Conservation (phyloP, 1,140 invertebrate genomes). For the Halyomorpha halys region DNA sequence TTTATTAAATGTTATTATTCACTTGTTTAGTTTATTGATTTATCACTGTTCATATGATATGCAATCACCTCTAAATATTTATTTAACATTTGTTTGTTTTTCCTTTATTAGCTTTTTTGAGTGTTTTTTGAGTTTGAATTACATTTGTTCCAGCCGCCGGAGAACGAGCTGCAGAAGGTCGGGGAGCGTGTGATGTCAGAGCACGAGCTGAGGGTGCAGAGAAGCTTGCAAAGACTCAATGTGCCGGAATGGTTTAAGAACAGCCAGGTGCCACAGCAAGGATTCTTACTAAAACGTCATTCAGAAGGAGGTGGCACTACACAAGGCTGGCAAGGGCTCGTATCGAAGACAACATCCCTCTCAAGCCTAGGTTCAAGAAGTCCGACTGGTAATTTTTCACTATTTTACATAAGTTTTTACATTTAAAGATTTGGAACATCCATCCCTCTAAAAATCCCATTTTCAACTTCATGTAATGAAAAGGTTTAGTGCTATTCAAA, state of each 20-base stretch:
- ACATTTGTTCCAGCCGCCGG: constrained; percentile 62
- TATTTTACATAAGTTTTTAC: too few species aligned
- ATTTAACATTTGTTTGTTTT: not conserved
- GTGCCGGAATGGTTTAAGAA: constrained; percentile 92
- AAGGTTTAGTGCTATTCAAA: too few species aligned
- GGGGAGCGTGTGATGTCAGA: constrained; percentile 66
- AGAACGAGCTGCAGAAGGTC: constrained; percentile 79
- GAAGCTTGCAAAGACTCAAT: constrained; percentile 82
- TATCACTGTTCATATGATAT: too few species aligned
- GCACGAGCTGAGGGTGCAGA: constrained; percentile 83
- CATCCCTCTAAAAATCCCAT: too few species aligned
- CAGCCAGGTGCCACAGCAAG: constrained; percentile 51
- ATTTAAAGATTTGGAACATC: too few species aligned
- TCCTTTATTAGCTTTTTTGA: not conserved
- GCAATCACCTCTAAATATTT: not conserved
- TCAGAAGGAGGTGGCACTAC: constrained; percentile 47
- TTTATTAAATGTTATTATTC: too few species aligned
- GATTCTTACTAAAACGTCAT: constrained; percentile 45
- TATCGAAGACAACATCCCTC: constrained; percentile 66
- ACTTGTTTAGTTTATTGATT: too few species aligned
- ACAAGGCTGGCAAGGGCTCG: constrained; percentile 52
- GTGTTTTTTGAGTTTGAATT: not conserved
- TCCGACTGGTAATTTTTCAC: constrained; percentile 26
- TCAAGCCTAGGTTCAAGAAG: constrained; percentile 44
- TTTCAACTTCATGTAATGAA: too few species aligned